Evolutionary conservation across 1,140 invertebrate genomes (phyloP), one percentile per base, ranked within the genome.

Genomic region (Melipona quadrifasciata): DNA sequence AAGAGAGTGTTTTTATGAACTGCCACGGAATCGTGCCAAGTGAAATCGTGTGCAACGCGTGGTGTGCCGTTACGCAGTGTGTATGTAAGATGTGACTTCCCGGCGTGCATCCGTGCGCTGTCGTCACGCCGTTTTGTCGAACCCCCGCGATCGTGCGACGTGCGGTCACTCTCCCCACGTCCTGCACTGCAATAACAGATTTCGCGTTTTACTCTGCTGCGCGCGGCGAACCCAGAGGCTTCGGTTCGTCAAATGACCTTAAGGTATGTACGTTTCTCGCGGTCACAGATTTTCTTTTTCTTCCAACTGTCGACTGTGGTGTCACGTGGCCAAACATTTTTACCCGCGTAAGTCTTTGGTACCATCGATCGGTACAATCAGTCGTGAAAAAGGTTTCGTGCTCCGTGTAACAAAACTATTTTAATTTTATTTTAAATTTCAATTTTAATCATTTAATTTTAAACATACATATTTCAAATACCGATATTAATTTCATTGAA

Each of bases 41-140:
- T 70, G 80, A 87, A 87, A 65, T 47, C 47, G 58, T 24, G 47
- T 57, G 39, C 19, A n/a, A 53, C 16, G 73, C 65, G 8, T 31
- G 65, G 82, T 78, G 81, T 53, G 24, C 31, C 51, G 10, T 12
- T 12, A 51, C 14, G 53, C 14, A 8, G 39, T 47, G 75, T 68
- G 86, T 55, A n/a, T 57, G 61, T 88, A 89, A 83, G 57, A 89
- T 89, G 87, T 88, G 87, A 89, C 87, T 89, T 70, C 19, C 34
- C 68, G 58, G 72, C 21, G 85, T 88, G 53, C 53, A 53, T 21
- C 8, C 24, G 80, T 67, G 74, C 64, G 84, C 39, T 76, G 34
- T 53, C 34, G 19, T 76, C 53, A 57, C 61, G n/a, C 53, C 65
- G 74, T 61, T 76, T 79, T 21, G 58, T 21, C 16, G 24, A 74